phyloP scores from a whole-genome alignment of 1,140 invertebrate genomes.

The Procambarus clarkii region DNA sequence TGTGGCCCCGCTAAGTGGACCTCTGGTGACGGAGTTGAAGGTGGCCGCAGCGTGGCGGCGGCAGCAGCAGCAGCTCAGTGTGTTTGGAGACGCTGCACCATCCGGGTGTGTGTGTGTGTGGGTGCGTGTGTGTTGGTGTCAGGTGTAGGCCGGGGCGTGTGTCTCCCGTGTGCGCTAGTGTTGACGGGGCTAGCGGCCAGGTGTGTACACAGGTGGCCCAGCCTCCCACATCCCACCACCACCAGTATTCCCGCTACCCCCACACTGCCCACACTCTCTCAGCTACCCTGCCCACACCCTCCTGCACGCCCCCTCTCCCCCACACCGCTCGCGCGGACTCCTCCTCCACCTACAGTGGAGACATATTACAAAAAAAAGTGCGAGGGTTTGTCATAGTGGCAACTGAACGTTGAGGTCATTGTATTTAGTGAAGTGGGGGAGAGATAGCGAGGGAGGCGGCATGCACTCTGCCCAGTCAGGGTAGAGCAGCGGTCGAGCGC shows the following conservation, averaged over 20 bases:
- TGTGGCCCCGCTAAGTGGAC: not conserved
- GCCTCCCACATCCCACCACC: not conserved
- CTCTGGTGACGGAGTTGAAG: not conserved
- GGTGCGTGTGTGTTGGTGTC: not conserved
- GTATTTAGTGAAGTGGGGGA: not conserved
- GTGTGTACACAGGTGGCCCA: not conserved
- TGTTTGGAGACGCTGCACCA: not conserved
- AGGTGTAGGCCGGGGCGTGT: not conserved
- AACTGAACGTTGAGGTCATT: constrained; percentile 6
- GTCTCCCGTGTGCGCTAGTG: not conserved
- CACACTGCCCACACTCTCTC: no score
- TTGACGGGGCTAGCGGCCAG: not conserved
- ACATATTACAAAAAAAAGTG: not conserved
- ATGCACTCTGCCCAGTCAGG: no score
- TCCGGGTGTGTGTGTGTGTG: not conserved
- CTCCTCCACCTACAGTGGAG: no score
- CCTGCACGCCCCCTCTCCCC: not conserved
- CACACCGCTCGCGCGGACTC: no score
- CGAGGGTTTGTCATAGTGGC: not conserved
- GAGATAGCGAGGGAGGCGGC: not conserved
- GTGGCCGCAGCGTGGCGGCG: not conserved
- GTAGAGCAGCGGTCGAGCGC: no score
- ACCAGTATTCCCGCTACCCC: not conserved
- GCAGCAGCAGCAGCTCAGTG: no score
- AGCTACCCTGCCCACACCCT: not conserved